Conservation (phyloP, 2,888 invertebrate species). For the Yponomeuta plumbellus region DNA sequence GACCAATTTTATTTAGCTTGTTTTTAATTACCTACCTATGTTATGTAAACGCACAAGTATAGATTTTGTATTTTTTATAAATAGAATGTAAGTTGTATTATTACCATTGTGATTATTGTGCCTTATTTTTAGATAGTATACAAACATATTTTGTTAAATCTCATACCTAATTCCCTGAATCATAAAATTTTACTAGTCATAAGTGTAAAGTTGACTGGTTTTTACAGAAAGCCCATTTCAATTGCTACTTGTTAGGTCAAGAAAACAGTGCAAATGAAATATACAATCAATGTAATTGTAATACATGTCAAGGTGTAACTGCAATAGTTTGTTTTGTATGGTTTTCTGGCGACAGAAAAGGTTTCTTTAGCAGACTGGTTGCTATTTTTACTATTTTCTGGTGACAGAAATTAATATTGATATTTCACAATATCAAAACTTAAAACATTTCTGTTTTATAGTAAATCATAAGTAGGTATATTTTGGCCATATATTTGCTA, state of each 20-base stretch:
- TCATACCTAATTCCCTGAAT: background rate
- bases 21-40: slow-evolving; percentile 15
- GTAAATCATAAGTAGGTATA: background rate
- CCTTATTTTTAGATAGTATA: slow-evolving; percentile 46
- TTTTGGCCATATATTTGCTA: background rate
- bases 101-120: slow-evolving; percentile 54
- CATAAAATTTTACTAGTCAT: background rate
- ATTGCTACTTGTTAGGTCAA: no score
- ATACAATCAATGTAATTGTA: no score
- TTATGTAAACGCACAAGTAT: slow-evolving; percentile 7
- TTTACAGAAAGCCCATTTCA: background rate
- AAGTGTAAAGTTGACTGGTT: background rate
- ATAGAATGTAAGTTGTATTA: slow-evolving; percentile 11
- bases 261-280: no score
- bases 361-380: no score
- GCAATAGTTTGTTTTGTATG: no score
- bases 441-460: no score
- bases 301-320: no score
- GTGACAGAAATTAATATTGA: no score
- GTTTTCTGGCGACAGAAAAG: no score
- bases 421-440: no score
- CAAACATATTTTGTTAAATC: slow-evolving; percentile 18
- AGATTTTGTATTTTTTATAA: slow-evolving; percentile 1
- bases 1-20: background rate
- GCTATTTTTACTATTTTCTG: no score